phyloP scores from a whole-genome alignment of 2,888 invertebrate genomes.

The Andrena trimmerana region DNA sequence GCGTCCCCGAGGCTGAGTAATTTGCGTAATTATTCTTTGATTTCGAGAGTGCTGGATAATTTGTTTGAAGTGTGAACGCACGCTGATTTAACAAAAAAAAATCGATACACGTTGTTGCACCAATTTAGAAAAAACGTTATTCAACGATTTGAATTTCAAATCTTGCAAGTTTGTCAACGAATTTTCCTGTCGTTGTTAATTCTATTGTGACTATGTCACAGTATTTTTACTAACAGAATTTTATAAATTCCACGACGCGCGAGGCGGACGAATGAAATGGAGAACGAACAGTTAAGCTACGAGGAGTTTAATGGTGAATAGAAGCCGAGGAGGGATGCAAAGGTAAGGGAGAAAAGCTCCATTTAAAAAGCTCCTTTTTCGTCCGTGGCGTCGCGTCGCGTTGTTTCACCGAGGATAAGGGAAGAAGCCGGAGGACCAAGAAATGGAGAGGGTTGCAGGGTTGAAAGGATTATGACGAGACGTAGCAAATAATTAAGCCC shows the following conservation, averaged over 20 bases:
- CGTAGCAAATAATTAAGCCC: conserved; percentile 49
- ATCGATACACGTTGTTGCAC: neutral
- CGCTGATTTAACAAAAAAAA: neutral
- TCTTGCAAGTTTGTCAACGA: neutral
- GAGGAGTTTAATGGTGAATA: conserved; percentile 61
- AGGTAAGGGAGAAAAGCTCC: conserved; percentile 59
- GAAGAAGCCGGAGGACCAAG: conserved; percentile 14
- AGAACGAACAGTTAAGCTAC: conserved; percentile 62
- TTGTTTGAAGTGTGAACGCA: neutral
- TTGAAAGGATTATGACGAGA: conserved; percentile 73
- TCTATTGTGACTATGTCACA: too few relatives aligned
- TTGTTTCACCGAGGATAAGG: conserved; percentile 30
- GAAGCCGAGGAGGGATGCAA: conserved; percentile 55
- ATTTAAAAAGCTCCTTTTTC: conserved; percentile 64
- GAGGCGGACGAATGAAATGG: conserved; percentile 60
- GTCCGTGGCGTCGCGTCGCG: conserved; percentile 41
- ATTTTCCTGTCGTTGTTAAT: too few relatives aligned
- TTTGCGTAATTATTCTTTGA: conserved; percentile 42
- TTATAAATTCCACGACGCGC: neutral
- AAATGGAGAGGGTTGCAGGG: conserved; percentile 46
- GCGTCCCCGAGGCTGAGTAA: neutral
- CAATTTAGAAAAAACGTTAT: neutral
- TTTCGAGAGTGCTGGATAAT: neutral
- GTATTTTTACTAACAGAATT: neutral
- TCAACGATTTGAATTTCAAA: neutral